Evolutionary conservation across 2,113 vertebrate genomes (phyloP).

Genomic region (Indri indri): DNA sequence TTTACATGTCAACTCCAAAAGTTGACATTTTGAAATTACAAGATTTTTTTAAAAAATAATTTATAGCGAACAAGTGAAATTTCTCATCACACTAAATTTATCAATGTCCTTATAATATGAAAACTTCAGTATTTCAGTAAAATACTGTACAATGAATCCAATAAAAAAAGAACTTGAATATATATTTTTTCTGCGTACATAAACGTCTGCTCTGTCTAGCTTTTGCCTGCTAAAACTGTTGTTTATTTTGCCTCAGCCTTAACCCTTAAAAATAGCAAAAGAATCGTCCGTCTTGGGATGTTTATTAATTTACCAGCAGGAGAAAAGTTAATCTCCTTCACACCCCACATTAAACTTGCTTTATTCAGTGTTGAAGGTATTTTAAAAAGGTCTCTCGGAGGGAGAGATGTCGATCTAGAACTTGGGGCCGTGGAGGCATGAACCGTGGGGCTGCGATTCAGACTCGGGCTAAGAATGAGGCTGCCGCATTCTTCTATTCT

Average conservation of each 20-base stretch:
- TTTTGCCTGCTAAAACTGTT: conserved; percentile 22
- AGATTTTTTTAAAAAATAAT: neutral
- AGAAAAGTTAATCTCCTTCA: conserved; percentile 40
- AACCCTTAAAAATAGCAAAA: conserved; percentile 54
- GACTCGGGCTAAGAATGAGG: neutral
- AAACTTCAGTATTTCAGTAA: neutral
- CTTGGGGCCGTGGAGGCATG: neutral
- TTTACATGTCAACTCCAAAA: neutral
- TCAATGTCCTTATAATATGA: neutral
- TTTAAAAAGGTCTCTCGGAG: conserved; percentile 37
- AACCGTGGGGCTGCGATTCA: neutral
- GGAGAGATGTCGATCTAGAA: conserved; percentile 31
- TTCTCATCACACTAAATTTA: conserved; percentile 9
- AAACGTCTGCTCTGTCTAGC: conserved; percentile 22
- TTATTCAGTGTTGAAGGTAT: neutral
- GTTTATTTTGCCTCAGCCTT: conserved; percentile 48
- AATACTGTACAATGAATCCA: neutral
- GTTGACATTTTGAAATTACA: neutral
- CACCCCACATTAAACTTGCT: neutral
- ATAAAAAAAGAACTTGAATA: conserved; percentile 26
- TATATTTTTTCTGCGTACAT: neutral
- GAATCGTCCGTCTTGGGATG: conserved; percentile 38
- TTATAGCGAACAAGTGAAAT: neutral
- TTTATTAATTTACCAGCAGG: conserved; percentile 61
- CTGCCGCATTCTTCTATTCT: neutral